Conservation (phyloP, 2,113 vertebrate species). For the Sylvietta virens region DNA sequence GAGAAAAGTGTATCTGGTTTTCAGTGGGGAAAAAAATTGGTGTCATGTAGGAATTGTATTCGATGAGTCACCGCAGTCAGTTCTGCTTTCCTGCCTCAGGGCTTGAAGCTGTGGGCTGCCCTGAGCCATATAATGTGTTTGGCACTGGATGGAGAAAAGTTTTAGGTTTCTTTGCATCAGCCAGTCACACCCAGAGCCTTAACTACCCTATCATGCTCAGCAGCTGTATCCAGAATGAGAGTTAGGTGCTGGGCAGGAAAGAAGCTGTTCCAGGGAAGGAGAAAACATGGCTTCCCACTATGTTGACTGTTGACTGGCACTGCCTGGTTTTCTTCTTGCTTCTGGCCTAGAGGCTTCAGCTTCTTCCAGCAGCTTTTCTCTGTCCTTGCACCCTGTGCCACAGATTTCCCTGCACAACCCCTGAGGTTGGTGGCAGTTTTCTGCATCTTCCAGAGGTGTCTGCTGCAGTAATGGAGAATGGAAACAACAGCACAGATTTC, state of each 20-base stretch:
- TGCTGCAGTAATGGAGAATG: background rate
- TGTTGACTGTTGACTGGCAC: background rate
- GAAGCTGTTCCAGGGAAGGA: background rate
- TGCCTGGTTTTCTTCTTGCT: background rate
- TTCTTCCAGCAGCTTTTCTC: background rate
- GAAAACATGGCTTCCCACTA: background rate
- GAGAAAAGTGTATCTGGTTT: background rate
- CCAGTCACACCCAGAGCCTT: background rate
- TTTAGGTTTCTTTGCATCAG: background rate
- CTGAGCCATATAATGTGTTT: background rate
- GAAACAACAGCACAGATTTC: background rate
- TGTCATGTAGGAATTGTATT: background rate
- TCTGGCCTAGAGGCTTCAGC: background rate
- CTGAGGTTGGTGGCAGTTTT: background rate
- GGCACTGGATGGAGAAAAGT: background rate
- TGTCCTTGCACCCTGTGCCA: background rate
- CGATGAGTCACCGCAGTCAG: background rate
- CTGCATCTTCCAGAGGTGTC: background rate
- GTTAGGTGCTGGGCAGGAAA: background rate
- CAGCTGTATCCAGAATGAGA: background rate
- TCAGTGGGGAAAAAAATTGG: background rate
- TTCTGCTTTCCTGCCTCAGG: background rate
- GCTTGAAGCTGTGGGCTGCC: background rate
- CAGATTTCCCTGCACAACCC: background rate
- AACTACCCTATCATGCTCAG: background rate